phyloP scores from a whole-genome alignment of 2,113 vertebrate species.

The Callipepla squamata region DNA sequence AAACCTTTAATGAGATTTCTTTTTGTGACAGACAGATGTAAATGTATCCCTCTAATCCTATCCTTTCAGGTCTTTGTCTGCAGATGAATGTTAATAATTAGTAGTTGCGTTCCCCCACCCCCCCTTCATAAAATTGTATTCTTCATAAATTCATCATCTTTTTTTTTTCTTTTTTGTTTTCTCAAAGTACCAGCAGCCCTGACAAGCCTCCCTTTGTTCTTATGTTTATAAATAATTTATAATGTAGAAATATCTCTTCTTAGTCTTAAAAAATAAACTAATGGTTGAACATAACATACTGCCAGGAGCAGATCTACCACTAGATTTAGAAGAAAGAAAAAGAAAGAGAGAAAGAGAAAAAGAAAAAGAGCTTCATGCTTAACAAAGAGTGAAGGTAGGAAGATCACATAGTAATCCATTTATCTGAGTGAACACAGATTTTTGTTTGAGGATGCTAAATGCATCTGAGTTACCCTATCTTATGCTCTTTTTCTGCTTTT shows the following conservation, averaged over 20 bases:
- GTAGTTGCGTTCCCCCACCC: constrained; percentile 64
- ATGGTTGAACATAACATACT: constrained; percentile 80
- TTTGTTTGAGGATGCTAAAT: constrained; percentile 52
- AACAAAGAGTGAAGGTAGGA: constrained; percentile 69
- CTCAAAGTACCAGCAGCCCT: constrained; percentile 76
- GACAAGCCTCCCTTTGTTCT: constrained; percentile 84
- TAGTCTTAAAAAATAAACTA: constrained; percentile 86
- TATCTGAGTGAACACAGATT: constrained; percentile 41
- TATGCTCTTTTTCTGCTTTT: constrained; percentile 30
- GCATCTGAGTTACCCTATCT: constrained; percentile 9
- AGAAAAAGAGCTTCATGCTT: constrained; percentile 25
- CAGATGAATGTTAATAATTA: constrained; percentile 83
- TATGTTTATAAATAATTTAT: constrained; percentile 87
- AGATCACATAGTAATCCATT: constrained; percentile 40
- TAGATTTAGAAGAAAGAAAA: constrained; percentile 33
- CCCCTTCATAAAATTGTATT: constrained; percentile 76
- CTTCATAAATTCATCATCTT: constrained; percentile 76
- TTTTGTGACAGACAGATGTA: constrained; percentile 80
- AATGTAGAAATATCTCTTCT: constrained; percentile 82
- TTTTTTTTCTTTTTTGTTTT: constrained; percentile 66
- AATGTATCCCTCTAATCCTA: constrained; percentile 81
- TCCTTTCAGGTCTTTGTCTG: constrained; percentile 77
- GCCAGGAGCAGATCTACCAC: constrained; percentile 71
- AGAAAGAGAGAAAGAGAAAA: not conserved
- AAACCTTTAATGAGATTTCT: constrained; percentile 81